Percentiles rank a stretch among this genome's conserved stretches.
phyloP scores from a whole-genome alignment of 2,797 vertebrate species.

The Darevskia mixta region DNA sequence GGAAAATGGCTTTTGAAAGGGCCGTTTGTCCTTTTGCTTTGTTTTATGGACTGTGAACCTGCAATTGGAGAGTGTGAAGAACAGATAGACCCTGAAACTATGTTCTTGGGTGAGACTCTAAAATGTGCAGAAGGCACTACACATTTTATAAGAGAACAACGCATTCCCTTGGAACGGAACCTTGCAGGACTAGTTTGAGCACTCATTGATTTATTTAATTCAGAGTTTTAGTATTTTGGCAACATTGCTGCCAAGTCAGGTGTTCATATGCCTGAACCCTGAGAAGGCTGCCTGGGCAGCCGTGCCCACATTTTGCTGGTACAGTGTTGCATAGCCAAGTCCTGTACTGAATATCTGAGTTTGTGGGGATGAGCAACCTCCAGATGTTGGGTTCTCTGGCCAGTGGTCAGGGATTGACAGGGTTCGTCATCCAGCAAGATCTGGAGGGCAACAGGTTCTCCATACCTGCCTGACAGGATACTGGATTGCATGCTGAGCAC shows the following conservation, averaged over 20 bases:
- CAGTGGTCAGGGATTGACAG: no score
- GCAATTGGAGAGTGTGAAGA: conserved; percentile 61
- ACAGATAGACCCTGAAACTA: conserved; percentile 30
- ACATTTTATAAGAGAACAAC: conserved; percentile 10
- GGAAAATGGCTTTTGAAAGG: conserved; percentile 49
- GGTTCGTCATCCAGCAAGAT: no score
- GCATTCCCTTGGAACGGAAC: conserved; percentile 30
- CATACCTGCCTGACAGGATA: neutral
- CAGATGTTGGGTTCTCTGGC: no score
- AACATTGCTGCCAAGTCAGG: conserved; percentile 29
- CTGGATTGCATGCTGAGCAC: neutral
- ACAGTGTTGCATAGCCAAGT: neutral
- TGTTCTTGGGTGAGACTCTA: conserved; percentile 43
- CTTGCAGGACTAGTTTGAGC: conserved; percentile 3
- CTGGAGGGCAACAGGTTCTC: no score
- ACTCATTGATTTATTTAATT: conserved; percentile 17
- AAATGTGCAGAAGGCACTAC: conserved; percentile 45
- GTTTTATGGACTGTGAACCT: conserved; percentile 49
- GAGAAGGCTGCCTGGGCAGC: conserved; percentile 4
- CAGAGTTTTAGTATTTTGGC: neutral
- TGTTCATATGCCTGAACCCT: neutral
- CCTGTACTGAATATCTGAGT: neutral
- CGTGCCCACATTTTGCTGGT: neutral
- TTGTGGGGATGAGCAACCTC: neutral
- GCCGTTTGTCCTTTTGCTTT: conserved; percentile 42